Evolutionary conservation across 1,140 invertebrate genomes (phyloP).

Genomic region (Monomorium pharaonis): DNA sequence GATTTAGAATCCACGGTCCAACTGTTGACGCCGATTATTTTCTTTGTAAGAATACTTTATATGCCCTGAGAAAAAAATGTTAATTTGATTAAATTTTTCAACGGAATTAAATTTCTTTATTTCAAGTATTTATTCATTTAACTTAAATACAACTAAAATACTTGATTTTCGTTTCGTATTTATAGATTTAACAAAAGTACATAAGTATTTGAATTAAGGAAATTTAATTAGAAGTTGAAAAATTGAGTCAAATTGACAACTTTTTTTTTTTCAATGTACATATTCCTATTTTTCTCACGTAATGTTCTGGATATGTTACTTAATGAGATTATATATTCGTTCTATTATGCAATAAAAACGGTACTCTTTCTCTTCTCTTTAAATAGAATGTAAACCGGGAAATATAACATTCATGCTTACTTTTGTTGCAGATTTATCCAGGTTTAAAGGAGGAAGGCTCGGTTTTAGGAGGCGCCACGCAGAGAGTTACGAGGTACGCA

Average conservation of each 20-base stretch:
- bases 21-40: background rate
- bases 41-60: background rate
- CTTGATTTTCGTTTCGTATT: too few species aligned
- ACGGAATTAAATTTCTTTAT: too few species aligned
- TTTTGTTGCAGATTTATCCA: slow-evolving; percentile 82
- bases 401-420: slow-evolving; percentile 26
- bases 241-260: too few species aligned
- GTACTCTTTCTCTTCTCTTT: background rate
- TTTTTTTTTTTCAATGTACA: too few species aligned
- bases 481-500: slow-evolving; percentile 82
- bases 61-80: too few species aligned
- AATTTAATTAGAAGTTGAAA: too few species aligned
- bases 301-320: background rate
- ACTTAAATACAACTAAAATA: too few species aligned
- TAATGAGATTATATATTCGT: background rate
- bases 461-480: slow-evolving; percentile 81
- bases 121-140: too few species aligned
- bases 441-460: slow-evolving; percentile 82
- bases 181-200: too few species aligned
- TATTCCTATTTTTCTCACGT: background rate
- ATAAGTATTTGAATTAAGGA: too few species aligned
- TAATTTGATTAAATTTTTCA: too few species aligned
- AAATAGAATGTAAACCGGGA: background rate
- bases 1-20: background rate
- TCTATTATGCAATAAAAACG: background rate